Conservation (phyloP, 2,888 invertebrate genomes). For the Cephus spinipes region DNA sequence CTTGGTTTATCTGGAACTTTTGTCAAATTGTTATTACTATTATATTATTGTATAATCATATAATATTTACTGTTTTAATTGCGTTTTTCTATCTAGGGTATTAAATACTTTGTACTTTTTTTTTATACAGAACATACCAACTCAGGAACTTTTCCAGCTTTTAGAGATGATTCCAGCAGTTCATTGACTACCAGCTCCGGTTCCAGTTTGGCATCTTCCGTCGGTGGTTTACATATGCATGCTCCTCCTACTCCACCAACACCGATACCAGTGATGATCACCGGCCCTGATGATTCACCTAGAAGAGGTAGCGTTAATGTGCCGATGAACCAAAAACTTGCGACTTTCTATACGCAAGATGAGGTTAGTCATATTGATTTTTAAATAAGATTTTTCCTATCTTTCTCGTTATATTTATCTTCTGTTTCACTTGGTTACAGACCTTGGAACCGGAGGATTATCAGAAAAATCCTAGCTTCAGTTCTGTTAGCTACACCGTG, state of each 20-base stretch:
- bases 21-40: slow-evolving; percentile 7
- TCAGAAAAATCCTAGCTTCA: slow-evolving; percentile 24
- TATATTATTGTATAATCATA: not conserved
- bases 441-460: slow-evolving; percentile 34
- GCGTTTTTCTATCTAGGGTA: not conserved
- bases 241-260: slow-evolving; percentile 69
- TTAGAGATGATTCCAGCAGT: slow-evolving; percentile 73
- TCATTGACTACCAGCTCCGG: slow-evolving; percentile 74
- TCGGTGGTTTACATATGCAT: slow-evolving; percentile 59
- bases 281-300: slow-evolving; percentile 60
- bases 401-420: not conserved
- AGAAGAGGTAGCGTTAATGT: slow-evolving; percentile 49
- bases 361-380: slow-evolving; percentile 34
- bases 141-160: slow-evolving; percentile 62
- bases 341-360: slow-evolving; percentile 54
- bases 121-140: slow-evolving; percentile 62
- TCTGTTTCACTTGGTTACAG: slow-evolving; percentile 9
- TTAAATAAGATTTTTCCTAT: not conserved
- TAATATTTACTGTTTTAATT: slow-evolving; percentile 1
- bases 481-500: slow-evolving; percentile 12
- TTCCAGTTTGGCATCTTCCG: slow-evolving; percentile 57
- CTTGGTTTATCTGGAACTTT: not conserved
- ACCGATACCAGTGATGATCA: slow-evolving; percentile 67
- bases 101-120: slow-evolving; percentile 14
- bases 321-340: slow-evolving; percentile 38